Percentiles rank a stretch among this genome's conserved stretches.
Conservation (phyloP, 1,140 invertebrate species). For the Akabosia matsudoensis region DNA sequence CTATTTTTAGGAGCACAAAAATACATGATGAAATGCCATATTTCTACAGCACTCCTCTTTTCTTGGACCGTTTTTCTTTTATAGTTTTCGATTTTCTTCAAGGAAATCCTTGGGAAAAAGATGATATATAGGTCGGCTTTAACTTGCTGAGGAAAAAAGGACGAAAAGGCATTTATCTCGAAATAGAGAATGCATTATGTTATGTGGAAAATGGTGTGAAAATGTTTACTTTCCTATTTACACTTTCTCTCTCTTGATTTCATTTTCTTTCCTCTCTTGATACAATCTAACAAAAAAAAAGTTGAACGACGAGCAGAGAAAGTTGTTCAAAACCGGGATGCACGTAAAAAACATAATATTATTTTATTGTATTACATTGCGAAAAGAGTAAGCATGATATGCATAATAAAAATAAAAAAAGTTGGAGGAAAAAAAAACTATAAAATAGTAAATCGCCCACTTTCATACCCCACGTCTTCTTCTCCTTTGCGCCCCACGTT, state of each 20-base stretch:
- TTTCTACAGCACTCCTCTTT: no score
- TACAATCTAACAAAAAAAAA: not conserved
- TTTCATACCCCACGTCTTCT: no score
- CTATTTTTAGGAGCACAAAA: no score
- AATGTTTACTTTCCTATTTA: not conserved
- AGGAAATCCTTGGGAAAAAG: no score
- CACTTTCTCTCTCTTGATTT: slow-evolving; percentile 29
- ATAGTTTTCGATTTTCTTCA: no score
- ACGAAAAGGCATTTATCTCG: no score
- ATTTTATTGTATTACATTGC: not conserved
- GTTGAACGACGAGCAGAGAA: not conserved
- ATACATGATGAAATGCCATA: no score
- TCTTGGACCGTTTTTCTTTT: no score
- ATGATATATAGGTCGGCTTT: no score
- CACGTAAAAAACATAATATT: not conserved
- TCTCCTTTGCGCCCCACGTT: not conserved
- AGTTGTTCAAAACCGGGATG: not conserved
- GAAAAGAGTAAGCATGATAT: not conserved
- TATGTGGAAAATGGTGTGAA: not conserved
- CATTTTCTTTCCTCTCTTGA: slow-evolving; percentile 18
- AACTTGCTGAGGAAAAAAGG: no score
- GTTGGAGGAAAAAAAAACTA: not conserved
- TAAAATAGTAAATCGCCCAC: no score
- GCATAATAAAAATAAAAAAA: not conserved
- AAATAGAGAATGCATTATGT: no score